A percentile compares a stretch with the other conserved stretches of the same genome.
These are phyloP conservation scores for Labrus mixtus DNA, from an alignment of 2,113 vertebrate genomes.

Conservation along the genomic window DNA sequence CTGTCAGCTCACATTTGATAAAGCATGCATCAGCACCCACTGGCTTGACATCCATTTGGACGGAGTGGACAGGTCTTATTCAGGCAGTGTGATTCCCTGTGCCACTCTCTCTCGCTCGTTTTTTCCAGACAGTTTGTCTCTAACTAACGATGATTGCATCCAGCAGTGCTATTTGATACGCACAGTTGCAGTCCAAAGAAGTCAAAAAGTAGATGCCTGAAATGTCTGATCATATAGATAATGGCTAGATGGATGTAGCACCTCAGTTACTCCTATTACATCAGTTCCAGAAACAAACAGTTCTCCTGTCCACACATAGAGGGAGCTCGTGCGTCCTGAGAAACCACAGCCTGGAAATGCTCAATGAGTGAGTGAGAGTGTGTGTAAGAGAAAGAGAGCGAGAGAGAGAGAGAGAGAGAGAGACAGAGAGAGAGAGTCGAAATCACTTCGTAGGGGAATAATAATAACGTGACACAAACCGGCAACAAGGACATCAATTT, in stretches of 20 bases:
- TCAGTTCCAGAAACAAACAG: slow-evolving; percentile 40
- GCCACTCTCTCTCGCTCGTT: neutral
- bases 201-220: neutral
- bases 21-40: slow-evolving; percentile 73
- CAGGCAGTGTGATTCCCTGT: slow-evolving; percentile 8
- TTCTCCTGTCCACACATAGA: slow-evolving; percentile 61
- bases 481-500: slow-evolving; percentile 22
- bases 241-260: neutral
- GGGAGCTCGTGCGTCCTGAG: slow-evolving; percentile 66
- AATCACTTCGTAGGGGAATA: slow-evolving; percentile 42
- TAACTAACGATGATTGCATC: slow-evolving; percentile 8
- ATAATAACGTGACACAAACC: slow-evolving; percentile 55
- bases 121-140: slow-evolving; percentile 21
- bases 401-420: slow-evolving; percentile 7
- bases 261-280: slow-evolving; percentile 32
- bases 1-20: slow-evolving; percentile 79
- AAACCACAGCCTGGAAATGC: slow-evolving; percentile 57
- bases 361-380: slow-evolving; percentile 68
- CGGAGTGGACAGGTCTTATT: slow-evolving; percentile 60
- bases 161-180: slow-evolving; percentile 9
- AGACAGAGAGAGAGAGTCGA: slow-evolving; percentile 23
- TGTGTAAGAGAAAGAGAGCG: slow-evolving; percentile 1
- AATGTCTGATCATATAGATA: neutral
- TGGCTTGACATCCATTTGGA: slow-evolving; percentile 62
- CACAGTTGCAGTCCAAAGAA: neutral